These are phyloP conservation scores for Ctenopoma multispine DNA, from an alignment of 2,797 vertebrate genomes.

Conservation along the genomic window DNA sequence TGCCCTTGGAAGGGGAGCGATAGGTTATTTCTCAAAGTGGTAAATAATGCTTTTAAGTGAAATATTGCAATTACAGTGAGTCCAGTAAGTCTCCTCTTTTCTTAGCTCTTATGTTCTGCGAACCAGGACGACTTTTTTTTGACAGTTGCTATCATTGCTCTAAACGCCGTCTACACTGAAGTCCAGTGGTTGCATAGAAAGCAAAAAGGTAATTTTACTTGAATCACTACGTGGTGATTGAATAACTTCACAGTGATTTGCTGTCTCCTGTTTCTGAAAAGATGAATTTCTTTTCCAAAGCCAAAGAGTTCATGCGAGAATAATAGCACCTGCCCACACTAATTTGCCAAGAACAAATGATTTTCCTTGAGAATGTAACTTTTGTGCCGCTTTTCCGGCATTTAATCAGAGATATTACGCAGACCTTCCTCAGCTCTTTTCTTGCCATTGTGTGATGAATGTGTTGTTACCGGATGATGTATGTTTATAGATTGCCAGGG, in stretches of 20 bases:
- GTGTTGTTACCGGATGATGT: conserved; percentile 86
- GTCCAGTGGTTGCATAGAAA: conserved; percentile 64
- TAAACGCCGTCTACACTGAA: conserved; percentile 59
- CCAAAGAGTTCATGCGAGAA: conserved; percentile 72
- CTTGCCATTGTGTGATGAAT: conserved; percentile 86
- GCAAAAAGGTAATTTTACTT: conserved; percentile 73
- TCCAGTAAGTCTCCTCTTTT: conserved; percentile 31
- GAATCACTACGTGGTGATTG: conserved; percentile 65
- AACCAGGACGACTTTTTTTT: conserved; percentile 53
- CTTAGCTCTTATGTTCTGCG: conserved; percentile 35
- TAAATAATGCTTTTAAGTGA: conserved; percentile 62
- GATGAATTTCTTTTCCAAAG: conserved; percentile 72
- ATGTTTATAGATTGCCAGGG: conserved; percentile 87
- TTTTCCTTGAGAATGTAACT: conserved; percentile 84
- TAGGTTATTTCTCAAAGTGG: conserved; percentile 51
- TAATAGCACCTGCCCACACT: conserved; percentile 78
- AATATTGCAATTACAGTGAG: conserved; percentile 53
- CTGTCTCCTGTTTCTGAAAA: conserved; percentile 63
- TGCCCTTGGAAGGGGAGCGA: conserved; percentile 24
- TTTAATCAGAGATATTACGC: conserved; percentile 85
- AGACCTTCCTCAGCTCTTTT: conserved; percentile 74
- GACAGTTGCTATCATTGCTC: conserved; percentile 64
- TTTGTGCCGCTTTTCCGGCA: conserved; percentile 77
- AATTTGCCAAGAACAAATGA: conserved; percentile 80
- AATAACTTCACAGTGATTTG: conserved; percentile 75